Percentiles rank a stretch among this genome's conserved stretches.
Evolutionary conservation across 2,113 vertebrate species (phyloP).

Genomic region (Triplophysa siluroides): DNA sequence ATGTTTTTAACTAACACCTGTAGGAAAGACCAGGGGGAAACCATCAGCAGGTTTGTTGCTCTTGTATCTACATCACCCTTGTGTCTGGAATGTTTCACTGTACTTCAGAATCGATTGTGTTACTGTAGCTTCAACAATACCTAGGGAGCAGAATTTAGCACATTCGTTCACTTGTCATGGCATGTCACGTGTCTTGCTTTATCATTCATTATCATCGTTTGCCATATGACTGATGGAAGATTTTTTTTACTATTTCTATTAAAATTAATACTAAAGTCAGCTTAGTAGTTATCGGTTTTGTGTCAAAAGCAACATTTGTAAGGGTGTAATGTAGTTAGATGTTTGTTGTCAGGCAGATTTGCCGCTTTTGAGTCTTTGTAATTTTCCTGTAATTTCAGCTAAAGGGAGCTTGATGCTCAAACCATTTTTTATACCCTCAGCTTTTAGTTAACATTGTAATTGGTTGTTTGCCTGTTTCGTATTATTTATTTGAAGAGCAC

Average conservation of each 20-base stretch:
- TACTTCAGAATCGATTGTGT: background rate
- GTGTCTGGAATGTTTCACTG: constrained; percentile 8
- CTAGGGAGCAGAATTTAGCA: background rate
- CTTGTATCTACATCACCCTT: constrained; percentile 64
- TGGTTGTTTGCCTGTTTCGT: constrained; percentile 38
- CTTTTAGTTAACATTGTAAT: constrained; percentile 51
- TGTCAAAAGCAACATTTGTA: background rate
- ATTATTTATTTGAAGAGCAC: constrained; percentile 36
- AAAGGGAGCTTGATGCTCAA: background rate
- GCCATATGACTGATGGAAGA: background rate
- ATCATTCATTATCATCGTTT: background rate
- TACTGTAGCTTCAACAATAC: background rate
- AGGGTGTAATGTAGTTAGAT: constrained; percentile 11
- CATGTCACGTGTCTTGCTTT: constrained; percentile 23
- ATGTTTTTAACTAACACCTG: constrained; percentile 76
- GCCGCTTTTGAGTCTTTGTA: constrained; percentile 16
- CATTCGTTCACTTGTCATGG: constrained; percentile 2
- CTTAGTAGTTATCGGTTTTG: too few relatives aligned
- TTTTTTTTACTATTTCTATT: too few relatives aligned
- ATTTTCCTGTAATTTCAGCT: constrained; percentile 24
- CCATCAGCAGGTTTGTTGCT: constrained; percentile 85
- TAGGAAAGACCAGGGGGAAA: constrained; percentile 91
- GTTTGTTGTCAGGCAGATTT: background rate
- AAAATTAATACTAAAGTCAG: too few relatives aligned
- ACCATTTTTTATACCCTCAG: constrained; percentile 19